These are phyloP conservation scores for Clarias macrocephalus DNA, from an alignment of 2,113 vertebrate species.

Conservation along the genomic window DNA sequence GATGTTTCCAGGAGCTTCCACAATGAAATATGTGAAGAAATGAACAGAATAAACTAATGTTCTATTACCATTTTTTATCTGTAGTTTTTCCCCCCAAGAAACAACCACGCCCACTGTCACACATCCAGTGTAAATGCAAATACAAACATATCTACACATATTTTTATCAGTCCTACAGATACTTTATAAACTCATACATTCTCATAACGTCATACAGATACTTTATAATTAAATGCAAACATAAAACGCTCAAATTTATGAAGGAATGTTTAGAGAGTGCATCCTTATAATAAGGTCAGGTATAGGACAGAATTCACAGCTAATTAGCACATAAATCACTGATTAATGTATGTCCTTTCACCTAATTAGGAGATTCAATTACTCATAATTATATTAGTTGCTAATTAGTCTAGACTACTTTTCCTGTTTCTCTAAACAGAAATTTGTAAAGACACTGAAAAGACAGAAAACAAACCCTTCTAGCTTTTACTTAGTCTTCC, in stretches of 20 bases:
- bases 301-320: slow-evolving; percentile 23
- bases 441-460: background rate
- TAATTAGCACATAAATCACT: slow-evolving; percentile 65
- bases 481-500: background rate
- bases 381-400: slow-evolving; percentile 51
- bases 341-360: slow-evolving; percentile 65
- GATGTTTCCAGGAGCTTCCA: background rate
- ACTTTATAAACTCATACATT: background rate
- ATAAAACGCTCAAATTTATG: background rate
- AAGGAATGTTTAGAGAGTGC: background rate
- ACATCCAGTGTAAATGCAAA: background rate
- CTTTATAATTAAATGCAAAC: background rate
- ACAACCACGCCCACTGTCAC: background rate
- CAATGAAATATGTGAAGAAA: background rate
- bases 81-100: background rate
- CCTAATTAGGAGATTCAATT: slow-evolving; percentile 70
- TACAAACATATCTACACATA: background rate
- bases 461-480: background rate
- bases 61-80: background rate
- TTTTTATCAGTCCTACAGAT: background rate
- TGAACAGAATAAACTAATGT: background rate
- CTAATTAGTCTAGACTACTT: slow-evolving; percentile 67
- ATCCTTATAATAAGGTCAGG: background rate
- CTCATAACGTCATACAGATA: background rate
- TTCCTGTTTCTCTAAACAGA: slow-evolving; percentile 41